Evolutionary conservation across 2,888 invertebrate species (phyloP).

Genomic region (Drosophila greeni): DNA sequence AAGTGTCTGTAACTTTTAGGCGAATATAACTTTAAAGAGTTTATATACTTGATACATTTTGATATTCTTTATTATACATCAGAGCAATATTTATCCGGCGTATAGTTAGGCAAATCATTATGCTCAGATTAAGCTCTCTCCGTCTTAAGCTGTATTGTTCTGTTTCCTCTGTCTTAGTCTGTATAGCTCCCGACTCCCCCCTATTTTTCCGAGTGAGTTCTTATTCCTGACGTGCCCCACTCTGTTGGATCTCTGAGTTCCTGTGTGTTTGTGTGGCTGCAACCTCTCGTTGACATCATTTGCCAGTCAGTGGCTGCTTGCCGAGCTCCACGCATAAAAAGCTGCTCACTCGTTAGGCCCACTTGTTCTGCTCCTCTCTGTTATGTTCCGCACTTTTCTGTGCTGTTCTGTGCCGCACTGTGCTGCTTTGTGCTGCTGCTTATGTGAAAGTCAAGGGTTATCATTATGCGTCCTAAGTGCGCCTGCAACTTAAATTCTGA

Average conservation of each 20-base stretch:
- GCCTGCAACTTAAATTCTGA: conserved; percentile 36
- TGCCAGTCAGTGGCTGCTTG: conserved; percentile 60
- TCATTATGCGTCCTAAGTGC: conserved; percentile 63
- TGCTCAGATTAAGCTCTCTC: too few relatives aligned
- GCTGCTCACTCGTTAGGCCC: conserved; percentile 66
- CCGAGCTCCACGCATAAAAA: conserved; percentile 66
- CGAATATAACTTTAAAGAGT: neutral
- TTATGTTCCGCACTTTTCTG: conserved; percentile 14
- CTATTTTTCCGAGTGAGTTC: conserved; percentile 17
- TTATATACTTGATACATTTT: neutral
- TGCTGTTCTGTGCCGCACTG: conserved; percentile 15
- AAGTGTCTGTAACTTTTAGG: too few relatives aligned
- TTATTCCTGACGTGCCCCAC: conserved; percentile 15
- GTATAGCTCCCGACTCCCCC: too few relatives aligned
- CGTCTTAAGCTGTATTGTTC: neutral
- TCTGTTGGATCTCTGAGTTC: neutral
- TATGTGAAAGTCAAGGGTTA: conserved; percentile 69
- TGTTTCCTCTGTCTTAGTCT: neutral
- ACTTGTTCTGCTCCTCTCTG: conserved; percentile 52
- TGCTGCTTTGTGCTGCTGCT: conserved; percentile 33
- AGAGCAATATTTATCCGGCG: too few relatives aligned
- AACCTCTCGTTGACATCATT: conserved; percentile 69
- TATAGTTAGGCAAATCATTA: neutral
- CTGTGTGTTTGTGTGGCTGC: conserved; percentile 47
- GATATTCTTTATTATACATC: too few relatives aligned